Evolutionary conservation across 2,113 vertebrate genomes (phyloP), one percentile per base, ranked within the genome.

Genomic region (Dryoscopus gambensis): DNA sequence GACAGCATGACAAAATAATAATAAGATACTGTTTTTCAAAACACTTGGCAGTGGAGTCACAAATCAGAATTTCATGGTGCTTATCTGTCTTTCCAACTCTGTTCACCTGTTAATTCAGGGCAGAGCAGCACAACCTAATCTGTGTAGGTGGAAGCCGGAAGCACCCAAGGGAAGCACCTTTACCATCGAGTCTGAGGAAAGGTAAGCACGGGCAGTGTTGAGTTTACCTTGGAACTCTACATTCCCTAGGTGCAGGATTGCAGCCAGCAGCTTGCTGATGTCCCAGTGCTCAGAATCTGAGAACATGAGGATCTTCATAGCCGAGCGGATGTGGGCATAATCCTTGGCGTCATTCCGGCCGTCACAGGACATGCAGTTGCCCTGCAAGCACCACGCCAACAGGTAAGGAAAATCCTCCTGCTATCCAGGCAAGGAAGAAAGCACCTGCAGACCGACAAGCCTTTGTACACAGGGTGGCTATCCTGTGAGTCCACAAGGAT

Each of bases 301-400:
- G 97, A 99, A 99, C 83, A 97, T 98, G 73, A 99, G 98, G 96
- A 99, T 99, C 97, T 99, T 99, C 98, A 99, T 98, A 18, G 99
- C 99, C 0, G 99, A 99, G 55, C 98, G 98, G 87, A 99, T 98
- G 56, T 99, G 98, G 30, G 98, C 98, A 1, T 99, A 99, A 70
- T 99, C 99, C 90, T 98, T 98, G 3, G 98, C 91, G 0, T 99
- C 99, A 3, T 98, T 97, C 15, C 98, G 98, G 3, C 99, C 97
- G 1, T 99, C 99, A 1, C 98, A 99, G 69, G 97, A 98, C 33
- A 94, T 98, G 97, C 99, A 99, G 69, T 98, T 98, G 14, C 99
- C 99, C 99, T 99, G 69, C 10, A 92, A 84, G 52, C 21, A 90
- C 33, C 81, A 86, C 17, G 76, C 5, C 8, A 28, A 31, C 83